Evolutionary conservation across 2,888 invertebrate genomes (phyloP).

Genomic region (Synanthedon myopaeformis): DNA sequence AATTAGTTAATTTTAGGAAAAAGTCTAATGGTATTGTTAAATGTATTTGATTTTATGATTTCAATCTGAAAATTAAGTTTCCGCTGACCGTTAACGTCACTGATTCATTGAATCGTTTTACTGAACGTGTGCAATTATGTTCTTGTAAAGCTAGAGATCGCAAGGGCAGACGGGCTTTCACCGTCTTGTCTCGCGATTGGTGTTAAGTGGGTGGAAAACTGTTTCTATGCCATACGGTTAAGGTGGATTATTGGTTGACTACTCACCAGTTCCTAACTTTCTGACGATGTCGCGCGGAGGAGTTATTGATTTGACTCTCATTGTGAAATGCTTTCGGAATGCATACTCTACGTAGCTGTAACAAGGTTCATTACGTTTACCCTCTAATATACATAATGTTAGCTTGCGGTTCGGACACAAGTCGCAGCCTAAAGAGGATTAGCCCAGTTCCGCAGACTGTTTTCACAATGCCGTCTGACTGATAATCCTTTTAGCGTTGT

Average conservation of each 20-base stretch:
- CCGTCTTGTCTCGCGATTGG: constrained; percentile 38
- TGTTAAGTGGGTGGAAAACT: constrained; percentile 26
- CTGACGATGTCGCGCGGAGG: constrained; percentile 34
- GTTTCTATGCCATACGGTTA: constrained; percentile 27
- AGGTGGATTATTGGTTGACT: constrained; percentile 33
- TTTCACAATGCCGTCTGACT: constrained; percentile 23
- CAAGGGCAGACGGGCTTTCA: constrained; percentile 64
- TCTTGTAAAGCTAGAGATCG: constrained; percentile 53
- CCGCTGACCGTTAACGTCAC: constrained; percentile 22
- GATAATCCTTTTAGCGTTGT: constrained; percentile 31
- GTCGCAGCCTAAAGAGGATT: constrained; percentile 27
- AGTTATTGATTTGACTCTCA: constrained; percentile 46
- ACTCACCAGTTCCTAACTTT: constrained; percentile 34
- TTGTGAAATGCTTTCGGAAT: constrained; percentile 25
- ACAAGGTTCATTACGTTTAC: not conserved
- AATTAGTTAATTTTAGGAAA: too few species aligned
- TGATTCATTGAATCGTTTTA: constrained; percentile 46
- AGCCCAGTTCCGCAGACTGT: constrained; percentile 31
- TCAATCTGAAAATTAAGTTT: not conserved
- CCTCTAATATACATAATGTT: constrained; percentile 8
- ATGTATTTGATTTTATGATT: too few species aligned
- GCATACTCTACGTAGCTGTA: constrained; percentile 22
- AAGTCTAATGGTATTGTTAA: too few species aligned
- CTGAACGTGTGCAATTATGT: constrained; percentile 50
- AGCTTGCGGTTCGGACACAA: constrained; percentile 12